Percentiles rank a stretch among this genome's conserved stretches.
Conservation (phyloP, 2,797 vertebrate species). For the Gymnothorax javanicus region DNA sequence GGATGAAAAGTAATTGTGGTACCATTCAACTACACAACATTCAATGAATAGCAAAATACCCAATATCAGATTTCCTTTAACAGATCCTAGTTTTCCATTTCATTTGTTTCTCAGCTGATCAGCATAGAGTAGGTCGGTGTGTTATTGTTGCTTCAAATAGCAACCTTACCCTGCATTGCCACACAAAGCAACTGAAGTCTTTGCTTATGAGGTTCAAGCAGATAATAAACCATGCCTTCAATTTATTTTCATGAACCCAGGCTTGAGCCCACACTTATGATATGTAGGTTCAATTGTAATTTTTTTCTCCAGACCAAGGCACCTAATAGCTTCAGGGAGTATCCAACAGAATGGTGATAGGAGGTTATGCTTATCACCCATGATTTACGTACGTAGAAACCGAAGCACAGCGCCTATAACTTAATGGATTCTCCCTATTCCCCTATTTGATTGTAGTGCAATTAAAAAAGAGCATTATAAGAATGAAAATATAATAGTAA, state of each 20-base stretch:
- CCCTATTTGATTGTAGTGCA: constrained; percentile 26
- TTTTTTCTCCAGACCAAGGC: neutral
- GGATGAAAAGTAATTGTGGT: neutral
- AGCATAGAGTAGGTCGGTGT: neutral
- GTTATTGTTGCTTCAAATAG: neutral
- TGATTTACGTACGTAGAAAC: neutral
- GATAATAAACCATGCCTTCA: no score
- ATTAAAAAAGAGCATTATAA: neutral
- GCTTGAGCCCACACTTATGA: no score
- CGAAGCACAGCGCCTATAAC: neutral
- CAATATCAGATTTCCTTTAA: neutral
- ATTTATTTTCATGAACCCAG: no score
- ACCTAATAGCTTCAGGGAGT: neutral
- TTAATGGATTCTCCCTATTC: neutral
- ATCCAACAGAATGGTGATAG: neutral
- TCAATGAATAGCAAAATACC: neutral
- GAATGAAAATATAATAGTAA: neutral
- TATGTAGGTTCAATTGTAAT: neutral
- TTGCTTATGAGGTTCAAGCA: no score
- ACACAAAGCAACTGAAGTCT: neutral
- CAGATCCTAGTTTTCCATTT: neutral
- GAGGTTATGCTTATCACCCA: neutral
- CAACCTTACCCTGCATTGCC: neutral
- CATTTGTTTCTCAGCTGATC: neutral
- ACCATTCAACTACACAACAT: neutral